Base-by-base conservation (phyloP, 2,113 vertebrate genomes). In the Phodopus roborovskii region DNA sequence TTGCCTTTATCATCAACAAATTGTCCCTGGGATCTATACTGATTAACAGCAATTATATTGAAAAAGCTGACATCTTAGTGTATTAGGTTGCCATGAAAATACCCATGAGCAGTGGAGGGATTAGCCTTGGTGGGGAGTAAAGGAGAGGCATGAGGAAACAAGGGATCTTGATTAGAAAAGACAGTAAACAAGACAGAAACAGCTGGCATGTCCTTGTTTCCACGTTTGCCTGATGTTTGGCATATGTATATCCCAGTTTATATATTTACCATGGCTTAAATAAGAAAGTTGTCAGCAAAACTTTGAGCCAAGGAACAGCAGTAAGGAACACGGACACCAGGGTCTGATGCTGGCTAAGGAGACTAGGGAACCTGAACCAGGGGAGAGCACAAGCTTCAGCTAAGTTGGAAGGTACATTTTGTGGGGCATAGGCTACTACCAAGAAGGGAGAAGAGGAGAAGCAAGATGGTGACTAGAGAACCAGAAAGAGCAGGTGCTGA, bases 231-330 rank as follows among this genome's bases (percentile, higher is more conserved):
- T 50, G 50, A 50, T 50, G 50, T 50, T 50, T 11, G 12, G 12
- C 0, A 9, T 85, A 97, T 91, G 97, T 98, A 96, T 48, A 71
- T 56, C 53, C 53, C 3, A 56, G 97, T 98, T 98, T 87, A 94
- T 42, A 96, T 98, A 83, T 81, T 97, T 98, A 91, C 88, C 97
- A 89, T 19, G 0, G 16, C 93, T 97, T 94, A 94, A 97, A 96
- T 96, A 97, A 98, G 92, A 98, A 97, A 97, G 95, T 79, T 16
- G 15, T 92, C 73, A 88, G 71, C 88, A 83, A 93, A 68, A 60
- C 70, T 97, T 68, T 13, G 79, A 94, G 96, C 88, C 84, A 87
- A 95, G 82, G 81, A 88, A 75, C 58, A 81, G 87, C 60, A 85
- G 73, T 77, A 86, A 92, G 90, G 92, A 82, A 58, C 79, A 93